A percentile compares a stretch with the other conserved stretches of the same genome.
phyloP scores from a whole-genome alignment of 2,797 vertebrate genomes.

The Girardinus metallicus region DNA sequence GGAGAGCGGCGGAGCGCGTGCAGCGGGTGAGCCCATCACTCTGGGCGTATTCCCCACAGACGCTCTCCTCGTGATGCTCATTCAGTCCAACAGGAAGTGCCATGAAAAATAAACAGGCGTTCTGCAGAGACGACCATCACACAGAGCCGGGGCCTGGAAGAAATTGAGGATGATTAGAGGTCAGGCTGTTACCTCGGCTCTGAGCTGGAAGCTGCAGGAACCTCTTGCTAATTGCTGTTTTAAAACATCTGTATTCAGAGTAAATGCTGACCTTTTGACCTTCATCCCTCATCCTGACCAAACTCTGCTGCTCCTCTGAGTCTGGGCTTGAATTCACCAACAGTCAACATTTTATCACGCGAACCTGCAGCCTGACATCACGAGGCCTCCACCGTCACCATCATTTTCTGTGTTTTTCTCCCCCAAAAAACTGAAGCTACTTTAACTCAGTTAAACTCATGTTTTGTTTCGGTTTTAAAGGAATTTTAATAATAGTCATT shows the following conservation, averaged over 20 bases:
- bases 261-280: conserved; percentile 42
- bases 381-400: background rate
- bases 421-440: background rate
- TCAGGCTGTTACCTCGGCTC: conserved; percentile 55
- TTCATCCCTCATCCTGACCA: conserved; percentile 19
- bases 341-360: conserved; percentile 62
- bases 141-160: conserved; percentile 29
- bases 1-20: conserved; percentile 16
- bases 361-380: conserved; percentile 54
- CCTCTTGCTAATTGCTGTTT: conserved; percentile 72
- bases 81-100: conserved; percentile 70
- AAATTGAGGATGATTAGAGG: conserved; percentile 73
- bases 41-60: conserved; percentile 42
- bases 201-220: conserved; percentile 51
- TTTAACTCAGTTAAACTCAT: background rate
- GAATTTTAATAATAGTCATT: background rate
- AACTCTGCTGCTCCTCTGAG: conserved; percentile 65
- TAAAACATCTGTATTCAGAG: conserved; percentile 41
- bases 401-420: background rate
- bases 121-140: conserved; percentile 30
- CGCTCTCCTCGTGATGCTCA: conserved; percentile 39
- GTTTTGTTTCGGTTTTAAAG: background rate
- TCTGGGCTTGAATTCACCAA: conserved; percentile 72
- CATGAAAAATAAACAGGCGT: conserved; percentile 67
- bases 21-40: conserved; percentile 49